Conservation (phyloP, 64 coral and sea anemone species). For the Stichodactyla mertensii region DNA sequence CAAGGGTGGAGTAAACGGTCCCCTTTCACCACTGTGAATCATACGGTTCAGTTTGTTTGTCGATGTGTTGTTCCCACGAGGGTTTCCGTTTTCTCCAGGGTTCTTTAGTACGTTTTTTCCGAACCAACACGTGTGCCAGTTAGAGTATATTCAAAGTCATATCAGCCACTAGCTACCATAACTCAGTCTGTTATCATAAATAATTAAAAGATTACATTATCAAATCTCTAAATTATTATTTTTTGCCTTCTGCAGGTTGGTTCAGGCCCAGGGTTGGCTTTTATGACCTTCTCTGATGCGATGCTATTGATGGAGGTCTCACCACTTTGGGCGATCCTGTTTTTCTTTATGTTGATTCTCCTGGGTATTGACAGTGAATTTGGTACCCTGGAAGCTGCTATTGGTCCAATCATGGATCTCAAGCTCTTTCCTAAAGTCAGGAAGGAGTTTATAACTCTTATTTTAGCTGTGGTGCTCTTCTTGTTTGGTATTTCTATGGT, state of each 20-base stretch:
- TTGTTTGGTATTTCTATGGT: slow-evolving; percentile 78
- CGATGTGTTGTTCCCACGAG: too few species aligned
- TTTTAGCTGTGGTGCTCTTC: slow-evolving; percentile 58
- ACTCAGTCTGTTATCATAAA: too few species aligned
- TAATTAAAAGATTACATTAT: background rate
- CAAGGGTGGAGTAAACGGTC: too few species aligned
- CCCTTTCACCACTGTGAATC: too few species aligned
- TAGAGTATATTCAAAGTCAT: too few species aligned
- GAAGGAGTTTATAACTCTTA: slow-evolving; percentile 66
- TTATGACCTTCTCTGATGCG: slow-evolving; percentile 95
- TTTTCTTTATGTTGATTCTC: slow-evolving; percentile 89
- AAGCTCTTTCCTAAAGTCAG: slow-evolving; percentile 76
- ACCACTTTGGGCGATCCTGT: slow-evolving; percentile 89
- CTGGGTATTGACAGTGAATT: slow-evolving; percentile 94
- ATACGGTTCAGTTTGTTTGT: too few species aligned
- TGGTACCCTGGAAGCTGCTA: slow-evolving; percentile 89
- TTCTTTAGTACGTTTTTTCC: too few species aligned
- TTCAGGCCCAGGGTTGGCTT: slow-evolving; percentile 87
- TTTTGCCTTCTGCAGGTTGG: slow-evolving; percentile 54
- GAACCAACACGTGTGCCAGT: too few species aligned
- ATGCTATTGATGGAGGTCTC: slow-evolving; percentile 88
- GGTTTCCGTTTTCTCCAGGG: too few species aligned
- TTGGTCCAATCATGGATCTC: slow-evolving; percentile 88
- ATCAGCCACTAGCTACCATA: too few species aligned
- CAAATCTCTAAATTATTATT: background rate